A percentile compares a stretch with the other conserved stretches of the same genome.
Conservation (phyloP, 2,888 invertebrate genomes). For the Polymixis flavicincta region DNA sequence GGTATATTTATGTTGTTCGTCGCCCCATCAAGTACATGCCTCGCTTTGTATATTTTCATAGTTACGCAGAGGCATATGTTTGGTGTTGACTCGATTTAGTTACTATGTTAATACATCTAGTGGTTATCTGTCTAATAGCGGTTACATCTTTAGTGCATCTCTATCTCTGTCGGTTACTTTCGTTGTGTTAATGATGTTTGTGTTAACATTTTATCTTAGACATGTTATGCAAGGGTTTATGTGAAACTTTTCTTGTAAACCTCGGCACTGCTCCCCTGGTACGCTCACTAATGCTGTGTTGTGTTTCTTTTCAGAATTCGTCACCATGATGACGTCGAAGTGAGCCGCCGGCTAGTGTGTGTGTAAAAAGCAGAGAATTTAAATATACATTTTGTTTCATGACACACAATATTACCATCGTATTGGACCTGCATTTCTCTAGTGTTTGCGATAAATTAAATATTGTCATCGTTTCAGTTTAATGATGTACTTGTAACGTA, state of each 20-base stretch:
- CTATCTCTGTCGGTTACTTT: conserved; percentile 81
- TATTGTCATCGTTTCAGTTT: conserved; percentile 90
- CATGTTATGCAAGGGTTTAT: conserved; percentile 75
- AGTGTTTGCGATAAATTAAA: conserved; percentile 91
- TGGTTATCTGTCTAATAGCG: conserved; percentile 80
- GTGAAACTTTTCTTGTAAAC: conserved; percentile 66
- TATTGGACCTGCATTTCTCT: conserved; percentile 91
- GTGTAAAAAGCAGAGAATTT: conserved; percentile 91
- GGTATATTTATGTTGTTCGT: conserved; percentile 74
- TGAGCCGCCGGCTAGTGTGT: conserved; percentile 94
- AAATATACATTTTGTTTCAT: conserved; percentile 92
- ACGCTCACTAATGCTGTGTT: conserved; percentile 66
- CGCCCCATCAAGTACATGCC: conserved; percentile 73
- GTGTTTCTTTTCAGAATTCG: conserved; percentile 95
- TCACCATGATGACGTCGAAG: conserved; percentile 99
- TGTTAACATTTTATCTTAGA: conserved; percentile 78
- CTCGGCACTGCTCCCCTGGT: conserved; percentile 30
- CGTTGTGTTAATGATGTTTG: conserved; percentile 78
- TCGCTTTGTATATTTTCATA: conserved; percentile 49
- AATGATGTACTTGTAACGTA: conserved; percentile 80
- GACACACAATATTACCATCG: conserved; percentile 91
- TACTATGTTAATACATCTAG: conserved; percentile 74
- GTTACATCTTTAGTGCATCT: conserved; percentile 85
- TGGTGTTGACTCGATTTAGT: conserved; percentile 65
- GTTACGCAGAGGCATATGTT: conserved; percentile 66